phyloP scores from a whole-genome alignment of 2,888 invertebrate species.

The Strigamia maritima region DNA sequence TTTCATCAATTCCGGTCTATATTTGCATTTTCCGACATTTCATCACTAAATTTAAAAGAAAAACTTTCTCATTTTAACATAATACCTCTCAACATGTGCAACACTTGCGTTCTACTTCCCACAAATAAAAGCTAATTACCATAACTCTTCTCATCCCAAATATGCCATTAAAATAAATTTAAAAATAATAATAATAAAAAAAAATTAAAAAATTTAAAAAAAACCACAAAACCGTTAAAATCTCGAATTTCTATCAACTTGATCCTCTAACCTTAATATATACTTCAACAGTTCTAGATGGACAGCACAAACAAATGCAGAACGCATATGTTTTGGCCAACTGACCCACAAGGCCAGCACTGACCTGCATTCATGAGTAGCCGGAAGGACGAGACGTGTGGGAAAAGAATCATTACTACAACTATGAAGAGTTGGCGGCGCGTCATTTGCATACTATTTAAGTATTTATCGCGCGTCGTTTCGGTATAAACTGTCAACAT shows the following conservation, averaged over 20 bases:
- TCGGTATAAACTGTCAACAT: not conserved
- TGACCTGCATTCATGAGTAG: constrained; percentile 9
- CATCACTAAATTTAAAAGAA: too few species aligned
- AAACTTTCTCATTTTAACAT: too few species aligned
- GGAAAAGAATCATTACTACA: not conserved
- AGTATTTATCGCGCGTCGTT: not conserved
- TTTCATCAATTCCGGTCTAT: too few species aligned
- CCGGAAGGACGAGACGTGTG: constrained; percentile 15
- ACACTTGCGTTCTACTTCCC: too few species aligned
- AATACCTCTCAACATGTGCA: too few species aligned
- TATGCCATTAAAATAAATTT: not conserved
- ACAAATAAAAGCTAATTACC: not conserved
- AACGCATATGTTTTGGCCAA: not conserved
- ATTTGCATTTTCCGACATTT: too few species aligned
- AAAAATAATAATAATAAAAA: not conserved
- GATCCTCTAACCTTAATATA: not conserved
- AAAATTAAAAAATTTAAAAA: not conserved
- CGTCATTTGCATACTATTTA: not conserved
- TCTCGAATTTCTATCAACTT: not conserved
- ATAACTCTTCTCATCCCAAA: not conserved
- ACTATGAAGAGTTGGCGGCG: not conserved
- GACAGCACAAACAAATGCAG: not conserved
- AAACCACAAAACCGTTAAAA: not conserved
- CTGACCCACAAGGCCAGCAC: not conserved
- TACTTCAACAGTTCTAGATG: not conserved